A percentile compares a stretch with the other conserved stretches of the same genome.
These are phyloP conservation scores for Phylloscopus trochilus DNA, from an alignment of 2,113 vertebrate species.

Conservation along the genomic window DNA sequence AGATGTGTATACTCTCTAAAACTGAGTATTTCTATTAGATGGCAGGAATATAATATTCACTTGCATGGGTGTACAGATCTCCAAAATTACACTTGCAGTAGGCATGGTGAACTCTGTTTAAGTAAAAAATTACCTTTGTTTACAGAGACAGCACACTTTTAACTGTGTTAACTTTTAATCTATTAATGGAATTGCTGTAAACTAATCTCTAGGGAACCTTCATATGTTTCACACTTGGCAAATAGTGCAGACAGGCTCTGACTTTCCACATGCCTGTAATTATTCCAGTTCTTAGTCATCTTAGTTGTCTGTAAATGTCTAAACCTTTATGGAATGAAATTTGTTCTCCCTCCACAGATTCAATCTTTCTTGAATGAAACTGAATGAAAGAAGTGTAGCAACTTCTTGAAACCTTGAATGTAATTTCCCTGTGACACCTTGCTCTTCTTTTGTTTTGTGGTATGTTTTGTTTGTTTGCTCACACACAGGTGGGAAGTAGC, in stretches of 20 bases:
- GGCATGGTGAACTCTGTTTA: background rate
- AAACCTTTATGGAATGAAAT: background rate
- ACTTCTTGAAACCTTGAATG: background rate
- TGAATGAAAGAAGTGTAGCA: background rate
- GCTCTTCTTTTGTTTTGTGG: background rate
- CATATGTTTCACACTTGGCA: background rate
- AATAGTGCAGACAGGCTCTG: background rate
- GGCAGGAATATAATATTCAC: background rate
- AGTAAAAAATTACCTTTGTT: background rate
- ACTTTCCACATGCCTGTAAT: background rate
- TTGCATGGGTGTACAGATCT: background rate
- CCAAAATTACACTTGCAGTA: background rate
- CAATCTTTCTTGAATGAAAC: background rate
- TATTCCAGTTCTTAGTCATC: background rate
- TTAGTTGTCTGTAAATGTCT: background rate
- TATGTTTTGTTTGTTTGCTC: background rate
- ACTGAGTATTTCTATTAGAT: fast-evolving
- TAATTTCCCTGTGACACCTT: background rate
- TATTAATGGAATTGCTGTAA: background rate
- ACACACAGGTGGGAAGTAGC: background rate
- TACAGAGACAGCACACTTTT: background rate
- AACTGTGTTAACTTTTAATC: background rate
- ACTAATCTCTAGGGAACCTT: background rate
- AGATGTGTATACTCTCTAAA: background rate
- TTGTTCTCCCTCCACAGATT: background rate